phyloP scores from a whole-genome alignment of 2,113 vertebrate genomes.

The Entomyzon cyanotis region DNA sequence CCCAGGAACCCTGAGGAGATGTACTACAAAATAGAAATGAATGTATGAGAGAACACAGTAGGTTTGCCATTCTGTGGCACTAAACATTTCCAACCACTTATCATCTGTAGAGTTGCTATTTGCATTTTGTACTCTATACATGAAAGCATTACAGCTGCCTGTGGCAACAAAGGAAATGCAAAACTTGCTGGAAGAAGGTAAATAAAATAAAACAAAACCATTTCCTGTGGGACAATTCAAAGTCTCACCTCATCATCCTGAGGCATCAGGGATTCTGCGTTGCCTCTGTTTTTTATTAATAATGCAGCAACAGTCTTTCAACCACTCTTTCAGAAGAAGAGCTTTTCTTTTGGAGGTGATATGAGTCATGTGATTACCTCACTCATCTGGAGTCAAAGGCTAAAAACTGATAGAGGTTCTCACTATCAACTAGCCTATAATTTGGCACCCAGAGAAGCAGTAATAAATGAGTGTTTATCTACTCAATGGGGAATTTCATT shows the following conservation, averaged over 20 bases:
- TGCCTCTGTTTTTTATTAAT: conserved; percentile 47
- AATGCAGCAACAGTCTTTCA: conserved; percentile 46
- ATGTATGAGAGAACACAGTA: not conserved
- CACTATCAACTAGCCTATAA: conserved; percentile 39
- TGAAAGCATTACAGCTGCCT: conserved; percentile 31
- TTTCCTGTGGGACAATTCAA: conserved; percentile 24
- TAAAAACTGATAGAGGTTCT: conserved; percentile 33
- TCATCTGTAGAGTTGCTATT: not conserved
- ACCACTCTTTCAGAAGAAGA: conserved; percentile 4
- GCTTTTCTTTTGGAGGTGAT: conserved; percentile 2
- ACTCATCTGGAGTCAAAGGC: conserved; percentile 34
- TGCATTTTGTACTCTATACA: conserved; percentile 18
- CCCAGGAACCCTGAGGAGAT: not conserved
- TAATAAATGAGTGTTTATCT: conserved; percentile 36
- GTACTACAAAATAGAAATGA: not conserved
- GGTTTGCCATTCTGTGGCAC: not conserved
- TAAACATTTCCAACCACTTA: conserved; percentile 4
- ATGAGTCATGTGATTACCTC: conserved; percentile 22
- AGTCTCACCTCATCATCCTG: conserved; percentile 65
- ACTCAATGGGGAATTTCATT: conserved; percentile 31
- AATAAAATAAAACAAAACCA: conserved; percentile 23
- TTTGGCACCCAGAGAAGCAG: conserved; percentile 40
- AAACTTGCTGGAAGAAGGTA: conserved; percentile 29
- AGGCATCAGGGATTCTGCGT: conserved; percentile 43
- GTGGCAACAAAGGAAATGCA: conserved; percentile 46